These are phyloP conservation scores for Microplitis demolitor DNA, from an alignment of 1,140 invertebrate genomes.

Conservation along the genomic window DNA sequence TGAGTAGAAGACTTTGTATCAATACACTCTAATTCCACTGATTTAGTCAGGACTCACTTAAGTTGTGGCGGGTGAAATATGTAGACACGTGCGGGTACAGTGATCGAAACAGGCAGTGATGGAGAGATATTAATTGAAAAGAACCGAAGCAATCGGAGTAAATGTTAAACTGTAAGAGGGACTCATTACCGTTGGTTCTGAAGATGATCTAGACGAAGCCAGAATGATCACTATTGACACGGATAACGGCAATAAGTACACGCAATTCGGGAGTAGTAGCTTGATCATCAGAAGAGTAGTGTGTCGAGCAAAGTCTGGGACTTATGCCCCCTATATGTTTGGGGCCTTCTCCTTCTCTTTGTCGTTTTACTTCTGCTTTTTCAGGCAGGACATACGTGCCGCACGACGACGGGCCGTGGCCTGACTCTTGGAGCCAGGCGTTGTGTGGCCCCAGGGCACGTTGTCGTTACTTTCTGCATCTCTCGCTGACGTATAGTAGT, in stretches of 20 bases:
- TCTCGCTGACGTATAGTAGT: background rate
- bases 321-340: slow-evolving; percentile 2
- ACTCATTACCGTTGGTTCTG: background rate
- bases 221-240: slow-evolving; percentile 40
- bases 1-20: too few relatives aligned
- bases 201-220: background rate
- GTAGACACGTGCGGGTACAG: background rate
- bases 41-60: too few relatives aligned
- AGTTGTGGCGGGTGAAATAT: too few relatives aligned
- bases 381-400: background rate
- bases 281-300: slow-evolving; percentile 46
- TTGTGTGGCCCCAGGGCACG: slow-evolving; percentile 27
- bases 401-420: background rate
- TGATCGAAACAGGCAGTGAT: background rate
- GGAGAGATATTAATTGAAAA: background rate
- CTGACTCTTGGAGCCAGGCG: background rate
- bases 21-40: too few relatives aligned
- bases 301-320: slow-evolving; percentile 21
- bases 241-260: slow-evolving; percentile 32
- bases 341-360: slow-evolving; percentile 3
- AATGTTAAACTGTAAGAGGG: background rate
- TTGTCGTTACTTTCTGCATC: slow-evolving; percentile 24
- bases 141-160: background rate
- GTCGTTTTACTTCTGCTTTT: background rate
- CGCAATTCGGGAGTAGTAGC: slow-evolving; percentile 37